Conservation (phyloP, 1,140 invertebrate genomes). For the Brachionus sp. region DNA sequence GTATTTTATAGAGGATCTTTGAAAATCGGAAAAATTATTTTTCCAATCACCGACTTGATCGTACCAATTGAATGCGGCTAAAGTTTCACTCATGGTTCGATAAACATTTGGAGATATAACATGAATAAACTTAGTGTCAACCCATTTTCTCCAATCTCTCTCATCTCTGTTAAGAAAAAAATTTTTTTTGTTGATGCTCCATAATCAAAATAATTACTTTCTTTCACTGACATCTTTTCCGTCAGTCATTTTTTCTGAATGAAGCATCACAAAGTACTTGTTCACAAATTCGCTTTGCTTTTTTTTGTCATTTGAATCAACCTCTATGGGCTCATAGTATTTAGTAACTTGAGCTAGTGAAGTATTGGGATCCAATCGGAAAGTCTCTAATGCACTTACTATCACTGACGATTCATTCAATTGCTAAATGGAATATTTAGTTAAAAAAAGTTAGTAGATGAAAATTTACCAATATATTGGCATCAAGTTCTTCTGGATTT, state of each 20-base stretch:
- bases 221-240: slow-evolving; percentile 49
- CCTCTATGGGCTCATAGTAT: slow-evolving; percentile 51
- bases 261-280: slow-evolving; percentile 89
- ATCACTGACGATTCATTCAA: slow-evolving; percentile 90
- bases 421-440: slow-evolving; percentile 63
- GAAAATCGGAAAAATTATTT: slow-evolving; percentile 77
- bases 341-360: slow-evolving; percentile 2
- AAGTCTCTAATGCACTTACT: slow-evolving; percentile 78
- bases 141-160: slow-evolving; percentile 89
- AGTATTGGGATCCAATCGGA: background rate
- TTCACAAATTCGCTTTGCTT: slow-evolving; percentile 72
- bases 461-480: slow-evolving; percentile 15
- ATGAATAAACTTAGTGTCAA: slow-evolving; percentile 83
- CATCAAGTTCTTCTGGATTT: slow-evolving; percentile 51
- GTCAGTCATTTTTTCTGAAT: slow-evolving; percentile 58
- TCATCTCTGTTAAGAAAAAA: slow-evolving; percentile 69
- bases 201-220: slow-evolving; percentile 25
- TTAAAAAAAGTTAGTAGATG: background rate
- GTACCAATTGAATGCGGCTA: slow-evolving; percentile 87
- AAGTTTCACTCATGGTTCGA: slow-evolving; percentile 73
- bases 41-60: slow-evolving; percentile 67
- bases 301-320: slow-evolving; percentile 65
- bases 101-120: slow-evolving; percentile 95
- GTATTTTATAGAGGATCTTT: slow-evolving; percentile 82
- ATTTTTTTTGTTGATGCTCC: background rate